Percentiles rank a stretch among this genome's conserved stretches.
These are phyloP conservation scores for Abscondita cerata DNA, from an alignment of 2,888 invertebrate species.

Conservation along the genomic window DNA sequence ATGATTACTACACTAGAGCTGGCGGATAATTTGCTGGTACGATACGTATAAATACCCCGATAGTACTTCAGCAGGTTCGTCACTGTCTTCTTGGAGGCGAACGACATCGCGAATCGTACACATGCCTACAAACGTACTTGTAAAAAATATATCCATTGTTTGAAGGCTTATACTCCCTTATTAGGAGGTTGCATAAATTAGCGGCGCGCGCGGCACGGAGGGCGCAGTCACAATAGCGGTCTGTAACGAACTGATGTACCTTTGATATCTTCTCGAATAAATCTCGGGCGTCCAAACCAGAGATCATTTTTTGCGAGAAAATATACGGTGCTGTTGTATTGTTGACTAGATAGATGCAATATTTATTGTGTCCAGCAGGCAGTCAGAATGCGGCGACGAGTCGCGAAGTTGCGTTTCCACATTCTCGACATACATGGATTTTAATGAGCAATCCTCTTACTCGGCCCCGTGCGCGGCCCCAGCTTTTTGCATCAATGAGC, in stretches of 20 bases:
- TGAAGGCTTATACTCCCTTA: conserved; percentile 50
- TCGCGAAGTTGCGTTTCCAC: conserved; percentile 58
- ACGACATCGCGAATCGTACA: conserved; percentile 37
- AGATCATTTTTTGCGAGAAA: conserved; percentile 56
- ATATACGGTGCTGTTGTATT: conserved; percentile 55
- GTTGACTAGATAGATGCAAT: conserved; percentile 57
- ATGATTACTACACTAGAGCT: conserved; percentile 55
- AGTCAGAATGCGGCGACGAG: conserved; percentile 56
- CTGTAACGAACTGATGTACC: conserved; percentile 52
- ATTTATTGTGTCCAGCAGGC: conserved; percentile 59
- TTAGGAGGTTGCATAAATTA: conserved; percentile 56
- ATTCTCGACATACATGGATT: conserved; percentile 59
- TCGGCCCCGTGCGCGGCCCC: conserved; percentile 46
- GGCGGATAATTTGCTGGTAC: conserved; percentile 54
- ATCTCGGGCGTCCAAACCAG: conserved; percentile 53
- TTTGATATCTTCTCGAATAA: conserved; percentile 53
- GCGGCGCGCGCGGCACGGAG: conserved; percentile 43
- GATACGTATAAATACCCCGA: conserved; percentile 22
- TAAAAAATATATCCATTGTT: conserved; percentile 49
- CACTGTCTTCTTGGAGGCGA: conserved; percentile 34
- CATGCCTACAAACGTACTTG: conserved; percentile 41
- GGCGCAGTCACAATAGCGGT: conserved; percentile 51
- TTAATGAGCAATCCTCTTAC: conserved; percentile 57
- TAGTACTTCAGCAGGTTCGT: conserved; percentile 29
- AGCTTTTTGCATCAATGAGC: conserved; percentile 54